A percentile compares a stretch with the other conserved stretches of the same genome.
These are phyloP conservation scores for Okamejei kenojei DNA, from an alignment of 2,797 vertebrate species.

Conservation along the genomic window DNA sequence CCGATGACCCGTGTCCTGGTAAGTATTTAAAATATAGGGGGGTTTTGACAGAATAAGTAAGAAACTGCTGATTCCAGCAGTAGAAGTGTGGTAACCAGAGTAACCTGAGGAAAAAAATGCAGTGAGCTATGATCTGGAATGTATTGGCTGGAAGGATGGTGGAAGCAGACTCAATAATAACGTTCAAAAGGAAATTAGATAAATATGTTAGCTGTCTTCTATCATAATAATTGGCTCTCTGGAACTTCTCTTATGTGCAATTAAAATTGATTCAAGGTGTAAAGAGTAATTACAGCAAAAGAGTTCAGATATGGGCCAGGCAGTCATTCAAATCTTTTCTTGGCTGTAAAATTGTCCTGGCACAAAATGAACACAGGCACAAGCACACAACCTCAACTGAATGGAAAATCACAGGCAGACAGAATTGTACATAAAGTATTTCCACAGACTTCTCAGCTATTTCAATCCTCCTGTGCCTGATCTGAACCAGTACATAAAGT, in stretches of 20 bases:
- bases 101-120: no score
- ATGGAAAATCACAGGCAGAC: slow-evolving; percentile 17
- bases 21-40: no score
- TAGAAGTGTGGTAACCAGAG: no score
- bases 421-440: neutral
- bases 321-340: neutral
- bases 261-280: neutral
- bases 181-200: neutral
- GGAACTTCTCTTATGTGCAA: neutral
- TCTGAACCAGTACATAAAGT: neutral
- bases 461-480: neutral
- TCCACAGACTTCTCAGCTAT: neutral
- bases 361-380: neutral
- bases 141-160: no score
- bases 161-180: no score
- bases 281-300: neutral
- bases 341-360: neutral
- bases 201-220: neutral
- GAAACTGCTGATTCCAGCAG: no score
- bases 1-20: no score
- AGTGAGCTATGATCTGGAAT: no score
- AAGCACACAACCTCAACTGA: neutral
- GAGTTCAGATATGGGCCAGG: neutral
- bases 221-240: neutral
- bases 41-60: no score